These are phyloP conservation scores for Triplophysa dalaica DNA, from an alignment of 2,113 vertebrate species.

Conservation along the genomic window DNA sequence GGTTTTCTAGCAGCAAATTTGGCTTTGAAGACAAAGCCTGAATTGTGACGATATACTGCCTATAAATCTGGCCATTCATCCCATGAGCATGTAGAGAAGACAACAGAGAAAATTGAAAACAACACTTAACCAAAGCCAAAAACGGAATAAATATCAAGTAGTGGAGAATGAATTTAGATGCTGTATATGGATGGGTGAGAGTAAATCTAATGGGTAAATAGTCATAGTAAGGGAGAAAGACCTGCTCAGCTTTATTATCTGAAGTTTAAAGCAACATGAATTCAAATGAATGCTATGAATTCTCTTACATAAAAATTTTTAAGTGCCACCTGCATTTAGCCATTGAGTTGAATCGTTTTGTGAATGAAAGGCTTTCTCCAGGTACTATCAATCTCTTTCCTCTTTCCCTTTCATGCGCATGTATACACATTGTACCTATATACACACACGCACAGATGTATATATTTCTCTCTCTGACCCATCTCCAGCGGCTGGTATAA, in stretches of 20 bases:
- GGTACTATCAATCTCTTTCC: too few relatives aligned
- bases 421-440: neutral
- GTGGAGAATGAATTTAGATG: neutral
- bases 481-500: slow-evolving; percentile 68
- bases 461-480: slow-evolving; percentile 51
- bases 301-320: too few relatives aligned
- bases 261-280: neutral
- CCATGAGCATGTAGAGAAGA: slow-evolving; percentile 24
- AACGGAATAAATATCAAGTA: slow-evolving; percentile 17
- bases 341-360: too few relatives aligned
- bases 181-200: neutral
- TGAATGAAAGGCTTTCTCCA: slow-evolving; percentile 15
- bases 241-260: neutral
- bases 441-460: neutral
- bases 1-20: slow-evolving; percentile 13
- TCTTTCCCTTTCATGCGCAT: neutral
- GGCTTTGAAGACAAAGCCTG: slow-evolving; percentile 40
- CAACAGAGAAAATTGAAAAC: neutral
- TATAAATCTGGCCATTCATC: slow-evolving; percentile 42
- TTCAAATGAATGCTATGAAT: too few relatives aligned
- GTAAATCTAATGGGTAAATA: neutral
- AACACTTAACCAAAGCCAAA: slow-evolving; percentile 47
- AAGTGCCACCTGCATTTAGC: too few relatives aligned
- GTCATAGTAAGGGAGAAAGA: neutral
- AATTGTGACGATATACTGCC: slow-evolving; percentile 43